Evolutionary conservation across 2,797 vertebrate genomes (phyloP).

Genomic region (Sebastes jordani): DNA sequence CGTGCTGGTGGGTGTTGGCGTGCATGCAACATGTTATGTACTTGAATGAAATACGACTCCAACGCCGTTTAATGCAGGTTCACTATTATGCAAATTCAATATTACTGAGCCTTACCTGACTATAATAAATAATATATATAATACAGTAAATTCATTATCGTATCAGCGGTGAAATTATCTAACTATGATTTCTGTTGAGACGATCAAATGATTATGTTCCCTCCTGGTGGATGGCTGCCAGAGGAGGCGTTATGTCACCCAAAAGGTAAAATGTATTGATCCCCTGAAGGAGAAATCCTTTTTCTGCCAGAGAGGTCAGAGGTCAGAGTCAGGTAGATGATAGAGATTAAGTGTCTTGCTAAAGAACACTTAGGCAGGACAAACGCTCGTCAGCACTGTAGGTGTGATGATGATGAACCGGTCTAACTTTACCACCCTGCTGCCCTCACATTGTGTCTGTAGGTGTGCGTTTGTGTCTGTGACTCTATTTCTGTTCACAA

Average conservation of each 20-base stretch:
- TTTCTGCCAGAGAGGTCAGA: not conserved
- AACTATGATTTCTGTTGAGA: no score
- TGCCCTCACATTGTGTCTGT: slow-evolving; percentile 36
- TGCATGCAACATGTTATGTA: not conserved
- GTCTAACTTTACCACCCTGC: slow-evolving; percentile 15
- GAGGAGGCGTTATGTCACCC: not conserved
- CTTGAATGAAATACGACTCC: not conserved
- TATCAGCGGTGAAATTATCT: no score
- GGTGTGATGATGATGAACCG: slow-evolving; percentile 1
- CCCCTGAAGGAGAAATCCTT: not conserved
- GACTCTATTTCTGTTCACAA: slow-evolving; percentile 51
- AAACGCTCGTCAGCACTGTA: not conserved
- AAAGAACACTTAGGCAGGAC: not conserved
- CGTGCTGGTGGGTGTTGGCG: not conserved
- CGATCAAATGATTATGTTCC: no score
- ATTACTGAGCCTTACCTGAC: no score
- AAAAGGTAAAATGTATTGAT: not conserved
- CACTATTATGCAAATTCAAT: no score
- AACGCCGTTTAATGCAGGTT: no score
- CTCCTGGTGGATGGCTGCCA: no score
- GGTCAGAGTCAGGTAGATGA: not conserved
- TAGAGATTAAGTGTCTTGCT: not conserved
- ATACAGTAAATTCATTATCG: no score
- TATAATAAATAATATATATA: no score
- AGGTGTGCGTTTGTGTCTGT: slow-evolving; percentile 57